Evolutionary conservation across 2,113 vertebrate species (phyloP).

Genomic region (Amphiprion percula): DNA sequence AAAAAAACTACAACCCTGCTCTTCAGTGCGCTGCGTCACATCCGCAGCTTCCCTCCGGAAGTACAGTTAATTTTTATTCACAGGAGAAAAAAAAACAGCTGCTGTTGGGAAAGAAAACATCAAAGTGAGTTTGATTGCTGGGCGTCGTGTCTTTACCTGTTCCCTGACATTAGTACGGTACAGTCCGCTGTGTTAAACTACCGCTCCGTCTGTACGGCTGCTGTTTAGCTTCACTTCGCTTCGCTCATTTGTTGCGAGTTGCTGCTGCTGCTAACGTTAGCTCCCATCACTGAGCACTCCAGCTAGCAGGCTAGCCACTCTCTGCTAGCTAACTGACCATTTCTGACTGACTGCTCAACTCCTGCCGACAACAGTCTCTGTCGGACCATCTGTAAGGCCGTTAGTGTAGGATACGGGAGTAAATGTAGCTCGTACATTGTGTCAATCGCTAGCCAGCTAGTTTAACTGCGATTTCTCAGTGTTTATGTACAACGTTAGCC

Average conservation of each 20-base stretch:
- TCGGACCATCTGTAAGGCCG: background rate
- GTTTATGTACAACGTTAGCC: slow-evolving; percentile 69
- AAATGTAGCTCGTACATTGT: slow-evolving; percentile 13
- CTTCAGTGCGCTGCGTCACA: slow-evolving; percentile 53
- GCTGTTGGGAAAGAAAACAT: slow-evolving; percentile 79
- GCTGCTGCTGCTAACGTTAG: slow-evolving; percentile 73
- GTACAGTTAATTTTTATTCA: slow-evolving; percentile 85
- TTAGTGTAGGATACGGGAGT: background rate
- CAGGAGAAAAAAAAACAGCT: slow-evolving; percentile 83
- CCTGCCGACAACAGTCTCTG: background rate
- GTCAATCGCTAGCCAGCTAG: slow-evolving; percentile 42
- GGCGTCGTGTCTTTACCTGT: background rate
- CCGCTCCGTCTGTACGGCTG: background rate
- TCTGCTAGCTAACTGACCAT: slow-evolving; percentile 41
- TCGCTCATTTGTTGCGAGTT: slow-evolving; percentile 77
- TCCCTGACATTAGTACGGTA: background rate
- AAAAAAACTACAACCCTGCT: too few relatives aligned
- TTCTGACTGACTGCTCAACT: slow-evolving; percentile 24
- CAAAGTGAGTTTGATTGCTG: slow-evolving; percentile 77
- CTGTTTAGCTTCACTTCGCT: slow-evolving; percentile 42
- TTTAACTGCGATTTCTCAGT: slow-evolving; percentile 49
- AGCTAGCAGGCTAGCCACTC: slow-evolving; percentile 56
- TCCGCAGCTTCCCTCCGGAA: slow-evolving; percentile 82
- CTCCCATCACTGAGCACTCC: slow-evolving; percentile 66
- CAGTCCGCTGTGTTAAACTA: background rate